Percentiles rank a stretch among this genome's conserved stretches.
Evolutionary conservation across 2,888 invertebrate genomes (phyloP).

Genomic region (Listrodromus nycthemerus): DNA sequence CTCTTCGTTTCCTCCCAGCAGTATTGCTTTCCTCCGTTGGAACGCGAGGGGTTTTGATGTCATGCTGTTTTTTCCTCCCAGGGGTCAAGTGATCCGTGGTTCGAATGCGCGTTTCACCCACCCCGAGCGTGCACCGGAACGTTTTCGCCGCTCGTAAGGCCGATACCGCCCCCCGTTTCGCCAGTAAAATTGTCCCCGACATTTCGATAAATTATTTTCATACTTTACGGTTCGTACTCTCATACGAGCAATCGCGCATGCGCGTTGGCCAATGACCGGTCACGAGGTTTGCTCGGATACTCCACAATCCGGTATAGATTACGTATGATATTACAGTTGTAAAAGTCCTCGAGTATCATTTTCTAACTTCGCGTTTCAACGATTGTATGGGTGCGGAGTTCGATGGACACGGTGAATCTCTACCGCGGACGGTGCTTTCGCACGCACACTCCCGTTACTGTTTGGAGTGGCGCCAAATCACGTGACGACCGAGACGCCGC

Average conservation of each 20-base stretch:
- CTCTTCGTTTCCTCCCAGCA: conserved; percentile 19
- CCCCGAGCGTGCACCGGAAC: not conserved
- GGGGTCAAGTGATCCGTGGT: conserved; percentile 39
- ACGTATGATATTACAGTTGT: not conserved
- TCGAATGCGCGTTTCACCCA: conserved; percentile 8
- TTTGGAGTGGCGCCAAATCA: conserved; percentile 79
- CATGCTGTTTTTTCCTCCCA: conserved; percentile 23
- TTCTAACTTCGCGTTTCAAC: conserved; percentile 1
- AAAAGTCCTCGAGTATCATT: conserved; percentile 1
- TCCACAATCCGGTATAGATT: not conserved
- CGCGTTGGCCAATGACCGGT: too few relatives aligned
- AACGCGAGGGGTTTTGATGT: conserved; percentile 54
- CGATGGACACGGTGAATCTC: not conserved
- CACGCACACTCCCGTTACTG: conserved; percentile 56
- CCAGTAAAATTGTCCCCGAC: not conserved
- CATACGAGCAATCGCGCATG: not conserved
- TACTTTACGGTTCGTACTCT: not conserved
- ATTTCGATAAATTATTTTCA: conserved; percentile 21
- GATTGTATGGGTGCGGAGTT: not conserved
- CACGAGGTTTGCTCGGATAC: not conserved
- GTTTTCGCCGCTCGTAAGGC: conserved; percentile 36
- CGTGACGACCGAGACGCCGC: conserved; percentile 74
- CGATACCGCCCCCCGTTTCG: not conserved
- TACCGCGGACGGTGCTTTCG: conserved; percentile 30
- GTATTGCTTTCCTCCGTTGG: conserved; percentile 34